Evolutionary conservation across 1,140 invertebrate genomes (phyloP), one percentile per base, ranked within the genome.

Genomic region (Drosophila bipectinata): DNA sequence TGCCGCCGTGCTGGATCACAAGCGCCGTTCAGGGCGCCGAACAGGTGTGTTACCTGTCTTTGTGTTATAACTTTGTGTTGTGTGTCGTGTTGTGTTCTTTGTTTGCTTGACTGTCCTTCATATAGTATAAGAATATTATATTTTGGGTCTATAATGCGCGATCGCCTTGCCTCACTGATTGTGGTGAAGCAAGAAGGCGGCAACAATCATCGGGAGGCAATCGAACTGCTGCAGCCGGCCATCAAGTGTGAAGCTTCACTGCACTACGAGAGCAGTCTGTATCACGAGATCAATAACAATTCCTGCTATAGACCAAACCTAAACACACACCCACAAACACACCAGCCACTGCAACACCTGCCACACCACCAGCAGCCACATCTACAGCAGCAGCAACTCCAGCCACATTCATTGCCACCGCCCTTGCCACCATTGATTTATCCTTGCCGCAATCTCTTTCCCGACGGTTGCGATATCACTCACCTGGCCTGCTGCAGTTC

Each of bases 141-240:
- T 47, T 32, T 24, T 32, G 47, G 28, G 67, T 61, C 45, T 79
- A 91, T 79, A 74, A 91, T 91, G 90, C 90, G 90, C 80, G 91
- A 91, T 91, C 90, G 90, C 72, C 85, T 91, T 75, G 90, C 90
- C 60, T 91, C 90, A 14, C 62, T 91, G 77, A 91, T 91, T 88
- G 84, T 91, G 80, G 90, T 91, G 73, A 91, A 91, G 85, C 85
- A 91, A 88, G 90, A 91, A 66, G 79, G 49, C 72, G 64, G 47
- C 57, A 80, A 57, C 63, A 79, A 48, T 47, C 64, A 67, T 24
- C n/a, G 52, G 32, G 67, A 66, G 56, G 26, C 61, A 52, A 56
- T 44, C 34, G 15, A 68, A 18, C 59, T 39, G 12, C 59, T 51
- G 34, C 53, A 56, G 71, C 54, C 57, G 54, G 32, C 61, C 44